phyloP scores from a whole-genome alignment of 2,888 invertebrate genomes.

The Mythimna pallens region DNA sequence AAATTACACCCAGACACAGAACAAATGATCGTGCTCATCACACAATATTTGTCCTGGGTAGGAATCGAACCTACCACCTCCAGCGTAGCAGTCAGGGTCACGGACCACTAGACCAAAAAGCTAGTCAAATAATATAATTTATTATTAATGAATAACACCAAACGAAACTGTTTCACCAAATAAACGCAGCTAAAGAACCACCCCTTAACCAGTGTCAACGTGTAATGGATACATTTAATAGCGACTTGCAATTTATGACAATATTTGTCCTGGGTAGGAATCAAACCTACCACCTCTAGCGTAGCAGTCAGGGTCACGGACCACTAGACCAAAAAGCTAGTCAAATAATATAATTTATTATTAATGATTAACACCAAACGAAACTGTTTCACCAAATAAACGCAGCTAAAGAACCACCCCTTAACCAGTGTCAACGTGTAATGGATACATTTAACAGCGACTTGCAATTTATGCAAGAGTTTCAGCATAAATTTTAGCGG shows the following conservation, averaged over 20 bases:
- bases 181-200: constrained; percentile 56
- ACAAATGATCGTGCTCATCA: no score
- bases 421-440: constrained; percentile 83
- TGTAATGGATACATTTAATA: constrained; percentile 87
- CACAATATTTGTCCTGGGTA: no score
- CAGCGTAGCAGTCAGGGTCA: no score
- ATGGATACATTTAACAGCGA: constrained; percentile 87
- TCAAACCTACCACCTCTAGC: no score
- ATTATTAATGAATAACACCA: not conserved
- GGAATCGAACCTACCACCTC: no score
- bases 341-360: no score
- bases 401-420: constrained; percentile 61
- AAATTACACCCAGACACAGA: no score
- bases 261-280: no score
- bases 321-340: no score
- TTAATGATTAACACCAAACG: not conserved
- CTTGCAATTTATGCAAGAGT: constrained; percentile 84
- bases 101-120: no score
- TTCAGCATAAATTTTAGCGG: constrained; percentile 80
- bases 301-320: no score
- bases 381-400: constrained; percentile 1
- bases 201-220: constrained; percentile 79
- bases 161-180: not conserved
- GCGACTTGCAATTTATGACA: constrained; percentile 85
- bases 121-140: no score